Conservation (phyloP, 2,888 invertebrate genomes). For the Coremacera marginata region DNA sequence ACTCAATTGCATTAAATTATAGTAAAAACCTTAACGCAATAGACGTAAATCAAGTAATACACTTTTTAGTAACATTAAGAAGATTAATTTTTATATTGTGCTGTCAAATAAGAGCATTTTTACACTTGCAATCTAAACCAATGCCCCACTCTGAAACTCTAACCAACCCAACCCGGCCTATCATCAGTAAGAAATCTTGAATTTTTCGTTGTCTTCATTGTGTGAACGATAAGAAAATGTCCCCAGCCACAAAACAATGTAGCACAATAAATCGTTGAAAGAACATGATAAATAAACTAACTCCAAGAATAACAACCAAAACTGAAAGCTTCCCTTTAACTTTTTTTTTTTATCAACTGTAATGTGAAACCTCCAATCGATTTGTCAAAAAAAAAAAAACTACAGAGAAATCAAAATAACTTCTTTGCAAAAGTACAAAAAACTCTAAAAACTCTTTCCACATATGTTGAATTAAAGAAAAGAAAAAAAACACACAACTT, state of each 20-base stretch:
- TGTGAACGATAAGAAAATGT: constrained; percentile 38
- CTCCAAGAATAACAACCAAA: constrained; percentile 35
- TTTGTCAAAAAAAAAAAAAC: constrained; percentile 40
- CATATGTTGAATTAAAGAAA: not conserved
- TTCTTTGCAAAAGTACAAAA: not conserved
- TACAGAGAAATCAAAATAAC: constrained; percentile 48
- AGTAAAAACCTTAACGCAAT: not conserved
- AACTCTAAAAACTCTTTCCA: not conserved
- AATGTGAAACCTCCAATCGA: constrained; percentile 59
- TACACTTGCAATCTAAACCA: not conserved
- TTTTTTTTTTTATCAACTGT: constrained; percentile 42
- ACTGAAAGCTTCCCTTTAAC: not conserved
- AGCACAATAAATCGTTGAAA: constrained; percentile 41
- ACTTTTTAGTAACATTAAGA: constrained; percentile 58
- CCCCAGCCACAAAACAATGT: not conserved
- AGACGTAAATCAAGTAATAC: constrained; percentile 17
- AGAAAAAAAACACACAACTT: not conserved
- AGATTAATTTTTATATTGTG: constrained; percentile 61
- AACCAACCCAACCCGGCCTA: not conserved
- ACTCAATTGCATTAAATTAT: constrained; percentile 26
- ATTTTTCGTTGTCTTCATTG: constrained; percentile 57
- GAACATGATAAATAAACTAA: constrained; percentile 56
- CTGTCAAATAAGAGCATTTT: constrained; percentile 40
- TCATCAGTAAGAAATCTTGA: constrained; percentile 52
- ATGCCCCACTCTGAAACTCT: not conserved